Percentiles rank a stretch among this genome's conserved stretches.
phyloP scores from a whole-genome alignment of 1,140 invertebrate species.

The Pogonomyrmex barbatus region DNA sequence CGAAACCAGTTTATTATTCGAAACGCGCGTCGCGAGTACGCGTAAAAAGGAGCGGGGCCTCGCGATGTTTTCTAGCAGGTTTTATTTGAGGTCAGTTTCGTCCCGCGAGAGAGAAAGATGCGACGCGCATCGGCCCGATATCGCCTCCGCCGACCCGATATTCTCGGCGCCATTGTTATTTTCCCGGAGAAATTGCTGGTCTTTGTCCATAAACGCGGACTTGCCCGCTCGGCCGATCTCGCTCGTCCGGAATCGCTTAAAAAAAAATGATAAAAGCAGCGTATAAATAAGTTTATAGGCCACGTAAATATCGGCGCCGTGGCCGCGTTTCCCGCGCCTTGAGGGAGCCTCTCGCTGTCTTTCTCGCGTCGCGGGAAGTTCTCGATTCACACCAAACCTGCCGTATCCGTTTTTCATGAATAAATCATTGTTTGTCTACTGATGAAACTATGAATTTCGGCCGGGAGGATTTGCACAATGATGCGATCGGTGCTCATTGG shows the following conservation, averaged over 20 bases:
- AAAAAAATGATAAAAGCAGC: slow-evolving; percentile 19
- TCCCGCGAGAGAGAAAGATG: slow-evolving; percentile 20
- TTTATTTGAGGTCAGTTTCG: slow-evolving; percentile 66
- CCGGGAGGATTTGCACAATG: slow-evolving; percentile 19
- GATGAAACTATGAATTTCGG: slow-evolving; percentile 14
- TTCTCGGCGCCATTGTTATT: slow-evolving; percentile 45
- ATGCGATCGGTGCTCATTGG: neutral
- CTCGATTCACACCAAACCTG: neutral
- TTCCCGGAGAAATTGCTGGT: slow-evolving; percentile 51
- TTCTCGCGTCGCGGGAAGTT: neutral
- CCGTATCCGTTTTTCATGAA: slow-evolving; percentile 14
- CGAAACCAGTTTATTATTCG: slow-evolving; percentile 76
- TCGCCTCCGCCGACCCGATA: slow-evolving; percentile 18
- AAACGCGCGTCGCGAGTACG: slow-evolving; percentile 56
- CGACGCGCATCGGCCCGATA: neutral
- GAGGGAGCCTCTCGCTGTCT: neutral
- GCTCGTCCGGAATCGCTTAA: slow-evolving; percentile 17
- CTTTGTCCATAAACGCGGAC: slow-evolving; percentile 44
- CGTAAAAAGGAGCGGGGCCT: slow-evolving; percentile 63
- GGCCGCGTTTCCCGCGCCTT: slow-evolving; percentile 8
- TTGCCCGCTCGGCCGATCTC: neutral
- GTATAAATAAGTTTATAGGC: slow-evolving; percentile 33
- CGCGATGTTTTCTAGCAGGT: slow-evolving; percentile 67
- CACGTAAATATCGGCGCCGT: neutral
- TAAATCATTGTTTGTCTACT: slow-evolving; percentile 24